Conservation (phyloP, 2,888 invertebrate species). For the Habroteleia sp. region DNA sequence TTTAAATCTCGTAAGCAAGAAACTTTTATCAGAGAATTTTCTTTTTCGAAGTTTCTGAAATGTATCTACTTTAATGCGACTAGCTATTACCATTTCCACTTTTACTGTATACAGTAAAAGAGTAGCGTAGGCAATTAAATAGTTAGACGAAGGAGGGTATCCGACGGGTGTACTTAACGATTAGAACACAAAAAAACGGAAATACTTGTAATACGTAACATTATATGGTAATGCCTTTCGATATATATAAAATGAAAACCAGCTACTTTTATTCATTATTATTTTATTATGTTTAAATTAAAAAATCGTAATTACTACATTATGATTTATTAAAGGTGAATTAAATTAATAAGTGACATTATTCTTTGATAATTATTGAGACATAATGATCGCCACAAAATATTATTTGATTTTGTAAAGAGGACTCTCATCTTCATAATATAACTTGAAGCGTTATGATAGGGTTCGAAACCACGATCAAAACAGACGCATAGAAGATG, state of each 20-base stretch:
- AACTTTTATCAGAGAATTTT: slow-evolving; percentile 58
- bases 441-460: not conserved
- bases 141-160: slow-evolving; percentile 48
- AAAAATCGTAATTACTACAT: too few relatives aligned
- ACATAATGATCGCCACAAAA: too few relatives aligned
- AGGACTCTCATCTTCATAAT: too few relatives aligned
- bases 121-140: slow-evolving; percentile 58
- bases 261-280: not conserved
- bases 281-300: too few relatives aligned
- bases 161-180: slow-evolving; percentile 58
- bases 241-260: slow-evolving; percentile 44
- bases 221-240: slow-evolving; percentile 34
- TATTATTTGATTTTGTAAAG: too few relatives aligned
- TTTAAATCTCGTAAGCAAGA: slow-evolving; percentile 57
- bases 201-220: slow-evolving; percentile 38
- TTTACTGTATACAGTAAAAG: slow-evolving; percentile 55
- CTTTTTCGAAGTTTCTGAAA: slow-evolving; percentile 58
- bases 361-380: too few relatives aligned
- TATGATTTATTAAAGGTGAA: too few relatives aligned
- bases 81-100: slow-evolving; percentile 58
- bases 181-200: slow-evolving; percentile 38
- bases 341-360: too few relatives aligned
- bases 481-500: not conserved
- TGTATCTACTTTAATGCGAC: slow-evolving; percentile 57
- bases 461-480: slow-evolving; percentile 13